Evolutionary conservation across 2,113 vertebrate genomes (phyloP), one percentile per base, ranked within the genome.

Genomic region (Proterorhinus semilunaris): DNA sequence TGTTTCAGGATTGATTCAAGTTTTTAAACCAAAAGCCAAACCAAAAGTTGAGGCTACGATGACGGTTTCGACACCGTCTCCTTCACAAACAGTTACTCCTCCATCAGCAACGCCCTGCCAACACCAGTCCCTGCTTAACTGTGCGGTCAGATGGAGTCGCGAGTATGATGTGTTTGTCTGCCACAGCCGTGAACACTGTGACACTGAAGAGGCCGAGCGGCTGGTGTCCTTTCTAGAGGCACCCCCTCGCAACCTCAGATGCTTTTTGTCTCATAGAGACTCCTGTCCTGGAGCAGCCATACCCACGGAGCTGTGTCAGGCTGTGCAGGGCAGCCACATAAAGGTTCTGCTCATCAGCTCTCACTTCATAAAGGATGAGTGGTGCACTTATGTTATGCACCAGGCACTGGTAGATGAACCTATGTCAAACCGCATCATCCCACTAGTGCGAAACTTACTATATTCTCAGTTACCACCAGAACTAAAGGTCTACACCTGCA

Each of bases 381-480:
- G 94, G 95, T 97, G 96, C 89, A 87, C 58, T 51, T 97, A 95
- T 78, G 93, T 96, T 86, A 96, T 97, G 95, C 93, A 96, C 64
- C 95, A 96, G 74, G 92, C 90, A 0, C 58, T 98, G 77, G 89
- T 87, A 0, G 93, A 96, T 67, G 93, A 92, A 0, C 94, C 95
- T 0, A 83, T 91, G 73, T 87, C 94, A 0, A 90, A 93, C 0
- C 86, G 95, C 49, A 91, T 94, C 74, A 96, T 98, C 72, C 96
- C 96, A 0, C 74, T 96, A 68, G 9, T 95, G 65, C 84, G 88
- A 0, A 91, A 91, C 0, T 71, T 96, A 76, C 57, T 88, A 6
- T 84, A 82, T 49, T 86, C 84, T 2, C 83, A 95, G 52, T 95
- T 94, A 50, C 96, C 96, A 0, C 50, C 49, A 5, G 96, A 96